Conservation (phyloP, 2,888 invertebrate species). For the Hanleya hanleyi region DNA sequence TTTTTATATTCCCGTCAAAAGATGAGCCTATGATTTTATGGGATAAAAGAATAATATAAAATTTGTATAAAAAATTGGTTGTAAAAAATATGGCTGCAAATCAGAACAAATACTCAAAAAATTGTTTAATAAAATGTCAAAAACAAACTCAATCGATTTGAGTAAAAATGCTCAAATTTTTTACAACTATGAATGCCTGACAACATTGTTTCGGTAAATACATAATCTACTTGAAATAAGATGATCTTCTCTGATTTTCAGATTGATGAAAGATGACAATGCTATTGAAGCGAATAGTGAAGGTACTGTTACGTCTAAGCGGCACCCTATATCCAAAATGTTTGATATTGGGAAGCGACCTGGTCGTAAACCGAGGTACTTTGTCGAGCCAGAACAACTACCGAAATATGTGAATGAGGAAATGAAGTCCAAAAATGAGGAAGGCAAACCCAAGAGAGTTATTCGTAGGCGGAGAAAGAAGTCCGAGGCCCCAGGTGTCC, state of each 20-base stretch:
- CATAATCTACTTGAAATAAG: not conserved
- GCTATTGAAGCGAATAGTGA: slow-evolving; percentile 54
- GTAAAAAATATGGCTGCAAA: not conserved
- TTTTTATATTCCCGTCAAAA: too few relatives aligned
- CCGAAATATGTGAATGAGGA: not conserved
- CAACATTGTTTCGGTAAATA: too few relatives aligned
- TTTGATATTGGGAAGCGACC: slow-evolving; percentile 10
- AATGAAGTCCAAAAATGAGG: not conserved
- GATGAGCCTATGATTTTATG: too few relatives aligned
- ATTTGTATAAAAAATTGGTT: too few relatives aligned
- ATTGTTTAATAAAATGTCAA: not conserved
- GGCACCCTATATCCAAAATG: slow-evolving; percentile 53
- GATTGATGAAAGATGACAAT: slow-evolving; percentile 31
- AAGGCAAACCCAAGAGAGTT: too few relatives aligned
- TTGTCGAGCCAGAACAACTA: not conserved
- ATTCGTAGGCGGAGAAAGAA: too few relatives aligned
- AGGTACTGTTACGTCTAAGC: slow-evolving; percentile 55
- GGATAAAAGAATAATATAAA: too few relatives aligned
- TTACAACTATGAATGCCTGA: too few relatives aligned
- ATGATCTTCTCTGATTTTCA: slow-evolving; percentile 23
- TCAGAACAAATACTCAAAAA: not conserved
- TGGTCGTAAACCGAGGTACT: not conserved
- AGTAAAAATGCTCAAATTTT: not conserved
- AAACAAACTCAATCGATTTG: not conserved
- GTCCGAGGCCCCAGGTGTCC: too few relatives aligned